Base-by-base conservation (phyloP, 92 coral and sea anemone species). In the Siderastrea radians region DNA sequence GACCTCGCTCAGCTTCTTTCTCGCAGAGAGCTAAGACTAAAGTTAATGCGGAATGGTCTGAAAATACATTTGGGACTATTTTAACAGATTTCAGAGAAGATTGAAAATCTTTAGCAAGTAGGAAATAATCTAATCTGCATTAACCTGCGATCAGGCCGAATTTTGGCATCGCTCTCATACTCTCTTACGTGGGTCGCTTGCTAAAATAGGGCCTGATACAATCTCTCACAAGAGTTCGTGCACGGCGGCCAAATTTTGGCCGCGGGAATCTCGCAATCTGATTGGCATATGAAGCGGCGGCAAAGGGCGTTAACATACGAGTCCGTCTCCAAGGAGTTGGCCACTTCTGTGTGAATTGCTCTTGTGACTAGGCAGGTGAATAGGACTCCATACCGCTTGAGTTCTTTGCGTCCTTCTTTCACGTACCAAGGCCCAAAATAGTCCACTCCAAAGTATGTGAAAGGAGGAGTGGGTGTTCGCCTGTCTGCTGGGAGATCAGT, bases 321-420 rank as follows among this genome's bases (percentile, higher is more conserved):
- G 72, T 86, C 90, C 11, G 85, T 86, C 14, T 86, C 90, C 65
- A 86, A 62, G 66, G 77, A 77, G 55, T 86, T 66, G 45, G 89
- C 84, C 2, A 86, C 90, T 78, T 86, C 90, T 3, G 64, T 49
- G 19, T 79, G 83, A 50, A 63, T 79, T 1, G 63, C 83, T 79
- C 83, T 79, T 79, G 72, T 15, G 10, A 68, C 77, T 4, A 86
- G 53, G n/a, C 85, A 78, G 0, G 85, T 86, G 72, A 86, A 78
- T 16, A 86, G 63, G 43, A 78, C 85, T 72, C 85, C 90, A 26
- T 86, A 86, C 52, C 85, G 51, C 58, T 86, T 78, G 26, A 86
- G 53, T 48, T 79, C 83, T 26, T 79, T 79, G 73, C 83, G 72
- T 7, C 68, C 76, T 65, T 61, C 79, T 55, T 44, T 74, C 72